A percentile compares a stretch with the other conserved stretches of the same genome.
Conservation (phyloP, 1,140 invertebrate genomes). For the Lucilia cuprina region DNA sequence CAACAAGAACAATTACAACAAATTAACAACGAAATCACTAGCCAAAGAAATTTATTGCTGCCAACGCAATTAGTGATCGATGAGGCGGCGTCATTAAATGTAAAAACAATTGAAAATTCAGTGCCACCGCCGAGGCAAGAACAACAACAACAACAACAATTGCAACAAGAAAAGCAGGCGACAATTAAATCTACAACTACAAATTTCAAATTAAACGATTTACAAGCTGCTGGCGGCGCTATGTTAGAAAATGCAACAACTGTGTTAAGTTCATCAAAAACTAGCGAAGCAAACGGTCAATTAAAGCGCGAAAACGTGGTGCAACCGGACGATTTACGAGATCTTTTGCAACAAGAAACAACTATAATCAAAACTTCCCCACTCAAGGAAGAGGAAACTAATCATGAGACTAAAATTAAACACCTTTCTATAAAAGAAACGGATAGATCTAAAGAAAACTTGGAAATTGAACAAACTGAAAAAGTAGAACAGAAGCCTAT, state of each 20-base stretch:
- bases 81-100: conserved; percentile 6
- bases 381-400: background rate
- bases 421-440: background rate
- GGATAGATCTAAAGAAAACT: background rate
- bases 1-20: background rate
- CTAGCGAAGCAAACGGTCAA: conserved; percentile 41
- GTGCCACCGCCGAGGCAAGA: background rate
- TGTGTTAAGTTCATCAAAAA: conserved; percentile 47
- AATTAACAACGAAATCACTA: conserved; percentile 40
- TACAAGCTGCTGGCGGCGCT: background rate
- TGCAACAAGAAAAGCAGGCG: conserved; percentile 37
- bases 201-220: conserved; percentile 24
- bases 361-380: background rate
- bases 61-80: conserved; percentile 39
- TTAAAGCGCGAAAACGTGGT: conserved; percentile 36
- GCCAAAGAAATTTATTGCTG: conserved; percentile 38
- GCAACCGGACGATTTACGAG: background rate
- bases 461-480: background rate
- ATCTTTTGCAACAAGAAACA: conserved; percentile 18
- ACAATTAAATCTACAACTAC: conserved; percentile 37
- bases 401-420: too few relatives aligned
- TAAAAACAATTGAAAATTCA: conserved; percentile 22
- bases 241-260: conserved; percentile 16
- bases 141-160: conserved; percentile 33
- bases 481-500: background rate